Base-by-base conservation (phyloP, 2,797 vertebrate species). In the Neosilurus hyrtlii region DNA sequence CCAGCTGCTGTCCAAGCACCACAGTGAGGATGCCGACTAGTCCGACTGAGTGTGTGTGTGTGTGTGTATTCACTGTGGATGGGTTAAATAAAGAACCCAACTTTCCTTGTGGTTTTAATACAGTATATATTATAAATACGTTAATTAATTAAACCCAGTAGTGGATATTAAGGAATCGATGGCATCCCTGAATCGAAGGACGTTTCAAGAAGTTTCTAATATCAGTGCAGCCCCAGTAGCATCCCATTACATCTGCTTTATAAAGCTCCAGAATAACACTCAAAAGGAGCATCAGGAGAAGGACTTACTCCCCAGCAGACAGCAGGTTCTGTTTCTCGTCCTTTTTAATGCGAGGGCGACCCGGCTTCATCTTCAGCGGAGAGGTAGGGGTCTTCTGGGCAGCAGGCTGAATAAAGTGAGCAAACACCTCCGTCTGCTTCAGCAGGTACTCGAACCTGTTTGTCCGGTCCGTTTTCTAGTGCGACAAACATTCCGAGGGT, bases 331-430 rank as follows among this genome's bases (percentile, higher is more conserved):
- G 98, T 87, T 99, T 99, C 91, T 99, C 98, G 24, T 99, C 98
- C 84, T 97, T 98, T 91, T 99, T 99, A 87, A 98, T 93, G 84
- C 98, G 96, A 79, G 98, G 98, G 11, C 98, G 97, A 7, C 98
- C 98, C 1, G 98, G 98, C 86, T 99, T 99, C 97, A 99, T 99
- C 94, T 99, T 99, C 88, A 99, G 91, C 51, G 98, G 98, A 68
- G 98, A 99, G n/a, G 97, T 99, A 59, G 98, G 98, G 61, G 97
- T 98, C 90, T 99, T 99, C 91, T 99, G 98, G 83, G 97, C 97
- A 59, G 98, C 97, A 70, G 98, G 98, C 89, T 99, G 98, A 89
- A 99, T 98, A 91, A 99, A 99, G 91, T 99, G 98, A 89, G 98
- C 98, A 92, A 99, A 99, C 89, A 99, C 86, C 90, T 99, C 98